phyloP scores from a whole-genome alignment of 2,888 invertebrate genomes.

The Hedya salicella region DNA sequence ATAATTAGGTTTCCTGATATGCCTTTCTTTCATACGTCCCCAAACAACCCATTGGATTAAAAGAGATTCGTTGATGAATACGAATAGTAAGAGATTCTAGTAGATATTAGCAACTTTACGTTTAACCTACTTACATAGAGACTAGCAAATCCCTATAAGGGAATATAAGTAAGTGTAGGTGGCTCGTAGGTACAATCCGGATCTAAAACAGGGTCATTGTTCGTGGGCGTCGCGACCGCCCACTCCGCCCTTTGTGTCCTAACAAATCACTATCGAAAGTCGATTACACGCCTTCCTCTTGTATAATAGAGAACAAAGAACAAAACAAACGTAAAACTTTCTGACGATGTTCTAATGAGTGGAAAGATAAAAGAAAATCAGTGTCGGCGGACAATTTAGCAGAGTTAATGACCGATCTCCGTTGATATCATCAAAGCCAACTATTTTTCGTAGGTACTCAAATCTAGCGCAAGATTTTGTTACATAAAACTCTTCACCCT shows the following conservation, averaged over 20 bases:
- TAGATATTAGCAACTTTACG: not conserved
- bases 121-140: not conserved
- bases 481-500: too few relatives aligned
- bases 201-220: conserved; percentile 9
- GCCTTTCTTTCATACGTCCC: too few relatives aligned
- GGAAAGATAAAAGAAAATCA: not conserved
- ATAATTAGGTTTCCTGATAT: too few relatives aligned
- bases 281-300: conserved; percentile 15
- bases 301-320: conserved; percentile 11
- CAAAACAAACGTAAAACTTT: not conserved
- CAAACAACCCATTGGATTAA: too few relatives aligned
- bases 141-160: not conserved
- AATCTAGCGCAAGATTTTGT: too few relatives aligned
- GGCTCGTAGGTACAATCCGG: not conserved
- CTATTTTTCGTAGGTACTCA: too few relatives aligned
- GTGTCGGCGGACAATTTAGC: not conserved
- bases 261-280: conserved; percentile 27
- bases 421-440: too few relatives aligned
- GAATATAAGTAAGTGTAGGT: not conserved
- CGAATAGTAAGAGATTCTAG: too few relatives aligned
- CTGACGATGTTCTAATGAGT: conserved; percentile 8
- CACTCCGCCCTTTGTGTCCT: conserved; percentile 29
- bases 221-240: conserved; percentile 31
- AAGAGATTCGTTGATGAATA: too few relatives aligned
- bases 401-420: not conserved